A percentile compares a stretch with the other conserved stretches of the same genome.
phyloP scores from a whole-genome alignment of 2,113 vertebrate species.

The Misgurnus mizolepis region DNA sequence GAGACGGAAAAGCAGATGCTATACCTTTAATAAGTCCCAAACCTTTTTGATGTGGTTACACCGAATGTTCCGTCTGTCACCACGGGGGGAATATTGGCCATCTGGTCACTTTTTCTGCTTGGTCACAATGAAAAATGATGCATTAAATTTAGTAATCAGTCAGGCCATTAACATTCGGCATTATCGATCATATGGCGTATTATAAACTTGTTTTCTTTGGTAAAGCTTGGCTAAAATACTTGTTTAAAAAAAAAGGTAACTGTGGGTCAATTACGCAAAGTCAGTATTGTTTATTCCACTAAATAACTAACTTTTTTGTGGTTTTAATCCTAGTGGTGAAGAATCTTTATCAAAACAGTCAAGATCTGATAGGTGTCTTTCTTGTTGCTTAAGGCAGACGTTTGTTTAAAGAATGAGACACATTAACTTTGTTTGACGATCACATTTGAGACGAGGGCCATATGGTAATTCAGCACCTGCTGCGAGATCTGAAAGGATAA shows the following conservation, averaged over 20 bases:
- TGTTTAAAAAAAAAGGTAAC: not conserved
- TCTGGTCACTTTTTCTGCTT: slow-evolving; percentile 47
- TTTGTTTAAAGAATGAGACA: slow-evolving; percentile 7
- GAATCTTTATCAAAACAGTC: not conserved
- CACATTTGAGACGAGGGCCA: not conserved
- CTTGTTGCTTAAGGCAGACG: not conserved
- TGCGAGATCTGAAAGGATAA: slow-evolving; percentile 6
- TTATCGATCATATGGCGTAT: not conserved
- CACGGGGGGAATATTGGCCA: slow-evolving; percentile 30
- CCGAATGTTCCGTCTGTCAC: slow-evolving; percentile 26
- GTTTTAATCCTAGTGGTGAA: not conserved
- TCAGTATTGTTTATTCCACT: not conserved
- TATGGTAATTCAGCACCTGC: slow-evolving; percentile 3
- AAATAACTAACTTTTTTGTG: too few relatives aligned
- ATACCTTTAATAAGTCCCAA: slow-evolving; percentile 24
- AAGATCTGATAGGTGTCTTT: not conserved
- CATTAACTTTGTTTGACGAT: not conserved
- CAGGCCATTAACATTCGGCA: not conserved
- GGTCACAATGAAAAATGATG: not conserved
- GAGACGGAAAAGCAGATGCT: slow-evolving; percentile 18
- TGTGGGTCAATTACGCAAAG: not conserved
- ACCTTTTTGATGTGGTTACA: not conserved
- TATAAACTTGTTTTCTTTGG: not conserved
- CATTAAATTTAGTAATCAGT: slow-evolving; percentile 35
- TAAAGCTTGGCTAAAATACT: too few relatives aligned